Evolutionary conservation across 2,888 invertebrate species (phyloP).

Genomic region (Heliconius erato): DNA sequence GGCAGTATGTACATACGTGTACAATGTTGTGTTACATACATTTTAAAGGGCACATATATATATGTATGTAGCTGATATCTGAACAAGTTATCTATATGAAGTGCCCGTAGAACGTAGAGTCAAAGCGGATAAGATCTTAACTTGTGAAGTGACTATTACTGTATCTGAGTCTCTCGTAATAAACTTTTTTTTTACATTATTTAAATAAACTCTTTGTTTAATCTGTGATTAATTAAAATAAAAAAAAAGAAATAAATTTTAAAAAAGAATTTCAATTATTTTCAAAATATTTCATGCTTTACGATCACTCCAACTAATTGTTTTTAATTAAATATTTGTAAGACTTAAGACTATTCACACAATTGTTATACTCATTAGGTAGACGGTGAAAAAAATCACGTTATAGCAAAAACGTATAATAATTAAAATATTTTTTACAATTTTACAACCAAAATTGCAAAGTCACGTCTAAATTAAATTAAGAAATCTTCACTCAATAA

Average conservation of each 20-base stretch:
- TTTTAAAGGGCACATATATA: neutral
- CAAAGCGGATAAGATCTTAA: neutral
- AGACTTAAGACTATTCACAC: conserved; percentile 7
- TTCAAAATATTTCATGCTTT: neutral
- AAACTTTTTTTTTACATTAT: neutral
- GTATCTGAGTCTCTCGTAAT: neutral
- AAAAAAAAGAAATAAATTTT: too few relatives aligned
- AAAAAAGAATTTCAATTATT: neutral
- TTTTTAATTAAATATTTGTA: neutral
- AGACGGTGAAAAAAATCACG: too few relatives aligned
- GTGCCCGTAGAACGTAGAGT: neutral
- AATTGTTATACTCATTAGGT: neutral
- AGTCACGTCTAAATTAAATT: neutral
- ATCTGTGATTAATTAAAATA: neutral
- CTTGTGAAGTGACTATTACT: neutral
- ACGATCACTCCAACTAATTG: neutral
- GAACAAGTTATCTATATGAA: neutral
- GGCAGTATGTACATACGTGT: neutral
- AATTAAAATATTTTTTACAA: neutral
- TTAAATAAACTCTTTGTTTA: neutral
- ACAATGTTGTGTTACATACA: neutral
- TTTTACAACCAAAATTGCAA: too few relatives aligned
- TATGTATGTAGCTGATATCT: neutral
- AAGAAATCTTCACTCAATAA: neutral
- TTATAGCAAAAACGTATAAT: neutral